Percentiles rank a stretch among this genome's conserved stretches.
These are phyloP conservation scores for Mylabris phalerata DNA, from an alignment of 1,140 invertebrate species.

Conservation along the genomic window DNA sequence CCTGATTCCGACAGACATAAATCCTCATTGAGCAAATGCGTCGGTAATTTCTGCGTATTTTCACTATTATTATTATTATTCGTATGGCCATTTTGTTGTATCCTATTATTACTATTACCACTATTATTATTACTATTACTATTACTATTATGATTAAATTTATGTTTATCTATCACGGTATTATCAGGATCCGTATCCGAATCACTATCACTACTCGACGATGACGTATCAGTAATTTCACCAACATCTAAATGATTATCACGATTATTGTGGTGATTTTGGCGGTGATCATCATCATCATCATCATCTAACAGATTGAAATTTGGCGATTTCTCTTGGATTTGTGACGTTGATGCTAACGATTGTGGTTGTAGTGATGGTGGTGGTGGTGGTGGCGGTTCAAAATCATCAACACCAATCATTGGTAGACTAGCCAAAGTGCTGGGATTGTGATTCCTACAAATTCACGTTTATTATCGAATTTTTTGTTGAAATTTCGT, in stretches of 20 bases:
- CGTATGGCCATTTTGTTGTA: constrained; percentile 32
- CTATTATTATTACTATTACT: constrained; percentile 11
- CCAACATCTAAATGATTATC: constrained; percentile 4
- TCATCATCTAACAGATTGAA: constrained; percentile 7
- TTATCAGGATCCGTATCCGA: constrained; percentile 36
- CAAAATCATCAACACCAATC: constrained; percentile 61
- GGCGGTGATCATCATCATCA: background rate
- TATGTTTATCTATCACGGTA: constrained; percentile 18
- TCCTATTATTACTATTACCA: constrained; percentile 32
- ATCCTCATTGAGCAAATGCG: constrained; percentile 64
- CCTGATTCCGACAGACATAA: constrained; percentile 71
- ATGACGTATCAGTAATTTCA: constrained; percentile 37
- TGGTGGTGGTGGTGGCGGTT: constrained; percentile 31
- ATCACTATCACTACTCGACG: constrained; percentile 37
- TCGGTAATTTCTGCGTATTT: constrained; percentile 31
- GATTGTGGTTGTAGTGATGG: constrained; percentile 26
- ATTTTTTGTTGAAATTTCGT: constrained; percentile 19
- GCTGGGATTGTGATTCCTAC: constrained; percentile 41
- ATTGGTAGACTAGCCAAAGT: constrained; percentile 68
- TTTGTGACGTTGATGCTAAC: constrained; percentile 25
- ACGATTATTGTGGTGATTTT: too few relatives aligned
- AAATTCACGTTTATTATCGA: too few relatives aligned
- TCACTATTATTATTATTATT: background rate
- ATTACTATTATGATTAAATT: constrained; percentile 32
- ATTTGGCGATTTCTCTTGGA: constrained; percentile 22